These are phyloP conservation scores for Argyrosomus japonicus DNA, from an alignment of 2,113 vertebrate species.

Conservation along the genomic window DNA sequence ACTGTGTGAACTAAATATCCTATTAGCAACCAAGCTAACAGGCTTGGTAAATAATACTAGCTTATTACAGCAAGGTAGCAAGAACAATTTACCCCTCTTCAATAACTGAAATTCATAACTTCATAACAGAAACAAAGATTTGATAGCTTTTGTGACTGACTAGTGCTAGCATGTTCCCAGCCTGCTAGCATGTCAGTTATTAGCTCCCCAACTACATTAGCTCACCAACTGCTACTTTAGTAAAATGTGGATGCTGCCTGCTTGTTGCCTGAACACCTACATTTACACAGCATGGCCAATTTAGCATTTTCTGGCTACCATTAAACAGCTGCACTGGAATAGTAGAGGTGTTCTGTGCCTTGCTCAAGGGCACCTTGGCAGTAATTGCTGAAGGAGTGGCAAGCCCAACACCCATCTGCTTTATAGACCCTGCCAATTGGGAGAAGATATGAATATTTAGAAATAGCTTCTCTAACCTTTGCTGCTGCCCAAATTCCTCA, in stretches of 20 bases:
- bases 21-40: neutral
- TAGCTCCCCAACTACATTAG: neutral
- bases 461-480: slow-evolving; percentile 53
- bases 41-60: neutral
- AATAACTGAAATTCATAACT: neutral
- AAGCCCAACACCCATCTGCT: neutral
- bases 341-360: neutral
- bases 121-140: neutral
- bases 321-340: neutral
- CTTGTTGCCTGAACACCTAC: neutral
- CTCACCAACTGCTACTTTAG: neutral
- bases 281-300: slow-evolving; percentile 1
- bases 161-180: neutral
- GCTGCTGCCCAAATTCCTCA: slow-evolving; percentile 16
- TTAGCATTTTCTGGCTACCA: neutral
- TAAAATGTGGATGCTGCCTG: too few relatives aligned
- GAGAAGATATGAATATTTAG: slow-evolving; percentile 42
- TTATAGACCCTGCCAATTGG: slow-evolving; percentile 17
- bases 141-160: neutral
- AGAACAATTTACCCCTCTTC: neutral
- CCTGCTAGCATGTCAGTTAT: neutral
- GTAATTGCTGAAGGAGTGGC: slow-evolving; percentile 1
- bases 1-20: neutral
- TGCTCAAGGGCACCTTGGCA: slow-evolving; percentile 36
- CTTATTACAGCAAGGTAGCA: neutral